Evolutionary conservation across 2,797 vertebrate species (phyloP), one percentile per base, ranked within the genome.

Genomic region (Hydrocynus forskahlii): DNA sequence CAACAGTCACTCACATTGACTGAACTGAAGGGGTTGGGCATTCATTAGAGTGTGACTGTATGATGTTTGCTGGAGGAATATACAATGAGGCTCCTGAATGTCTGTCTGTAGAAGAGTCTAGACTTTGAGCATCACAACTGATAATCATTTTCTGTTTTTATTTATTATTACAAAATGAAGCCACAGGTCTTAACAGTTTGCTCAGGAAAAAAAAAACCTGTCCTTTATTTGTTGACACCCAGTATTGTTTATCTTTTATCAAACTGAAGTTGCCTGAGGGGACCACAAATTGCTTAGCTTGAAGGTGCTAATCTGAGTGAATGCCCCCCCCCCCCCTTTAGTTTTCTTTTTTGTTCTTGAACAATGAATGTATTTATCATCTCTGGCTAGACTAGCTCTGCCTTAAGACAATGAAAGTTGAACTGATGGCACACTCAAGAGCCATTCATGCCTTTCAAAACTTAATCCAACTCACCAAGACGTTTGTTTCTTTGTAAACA

Each of bases 401-500:
- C 67, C 87, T 85, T 85, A 86, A 79, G 85, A 84, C 84, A 86
- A 87, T 77, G 76, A 79, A 85, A 81, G 76, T 75, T 70, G 54
- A 85, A 71, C 23, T 50, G 70, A 70, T 84, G 80, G 78, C 76
- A 77, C 69, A 86, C 88, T 87, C 48, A 88, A 77, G 85, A 81
- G 86, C 83, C 86, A 87, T 81, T 79, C 38, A 77, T 88, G 86
- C 88, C 89, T 91, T 91, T 87, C 59, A 82, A 87, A 81, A 78
- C 74, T 89, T 85, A 80, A 91, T 88, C 88, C 80, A 67, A 87
- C 92, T 81, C 75, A 68, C 48, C 62, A 66, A 40, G 35, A 76
- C 19, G 40, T 84, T 82, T 60, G 94, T 95, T 93, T 94, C 93
- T 94, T 91, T 89, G 89, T 92, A 94, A 93, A 86, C 91, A 92